Conservation (phyloP, 2,797 vertebrate genomes). For the Spizella passerina region DNA sequence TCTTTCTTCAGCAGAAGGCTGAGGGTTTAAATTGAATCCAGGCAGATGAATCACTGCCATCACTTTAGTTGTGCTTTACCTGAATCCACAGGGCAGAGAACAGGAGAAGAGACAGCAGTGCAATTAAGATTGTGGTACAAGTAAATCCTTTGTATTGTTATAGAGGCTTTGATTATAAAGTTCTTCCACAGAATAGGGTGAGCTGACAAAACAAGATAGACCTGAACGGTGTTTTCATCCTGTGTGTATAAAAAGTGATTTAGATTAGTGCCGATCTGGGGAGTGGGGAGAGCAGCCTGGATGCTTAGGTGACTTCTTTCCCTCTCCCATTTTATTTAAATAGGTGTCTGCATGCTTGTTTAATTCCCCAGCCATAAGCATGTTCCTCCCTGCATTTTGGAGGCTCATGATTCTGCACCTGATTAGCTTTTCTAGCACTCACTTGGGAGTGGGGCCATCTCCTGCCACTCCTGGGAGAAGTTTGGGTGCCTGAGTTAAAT, state of each 20-base stretch:
- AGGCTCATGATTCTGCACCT: background rate
- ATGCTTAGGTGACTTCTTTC: background rate
- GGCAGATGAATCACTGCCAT: conserved; percentile 39
- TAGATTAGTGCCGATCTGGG: background rate
- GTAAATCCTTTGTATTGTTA: conserved; percentile 8
- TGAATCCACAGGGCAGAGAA: background rate
- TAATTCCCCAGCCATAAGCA: background rate
- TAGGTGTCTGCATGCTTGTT: background rate
- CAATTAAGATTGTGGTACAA: conserved; percentile 21
- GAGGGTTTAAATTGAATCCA: conserved; percentile 43
- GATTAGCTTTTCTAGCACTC: background rate
- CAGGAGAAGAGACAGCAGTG: background rate
- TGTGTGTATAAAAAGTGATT: background rate
- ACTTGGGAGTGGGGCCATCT: rapidly evolving
- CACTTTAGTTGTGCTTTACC: conserved; percentile 17
- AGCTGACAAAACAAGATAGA: background rate
- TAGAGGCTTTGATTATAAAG: background rate
- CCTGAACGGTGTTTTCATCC: background rate
- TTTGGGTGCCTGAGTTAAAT: background rate
- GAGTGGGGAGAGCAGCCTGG: background rate
- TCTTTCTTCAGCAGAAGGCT: conserved; percentile 22
- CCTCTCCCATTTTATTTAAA: background rate
- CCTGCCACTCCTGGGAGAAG: background rate
- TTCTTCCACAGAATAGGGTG: background rate
- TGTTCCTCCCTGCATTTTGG: background rate